Base-by-base conservation (phyloP, 2,113 vertebrate genomes). In the Malurus elegans region DNA sequence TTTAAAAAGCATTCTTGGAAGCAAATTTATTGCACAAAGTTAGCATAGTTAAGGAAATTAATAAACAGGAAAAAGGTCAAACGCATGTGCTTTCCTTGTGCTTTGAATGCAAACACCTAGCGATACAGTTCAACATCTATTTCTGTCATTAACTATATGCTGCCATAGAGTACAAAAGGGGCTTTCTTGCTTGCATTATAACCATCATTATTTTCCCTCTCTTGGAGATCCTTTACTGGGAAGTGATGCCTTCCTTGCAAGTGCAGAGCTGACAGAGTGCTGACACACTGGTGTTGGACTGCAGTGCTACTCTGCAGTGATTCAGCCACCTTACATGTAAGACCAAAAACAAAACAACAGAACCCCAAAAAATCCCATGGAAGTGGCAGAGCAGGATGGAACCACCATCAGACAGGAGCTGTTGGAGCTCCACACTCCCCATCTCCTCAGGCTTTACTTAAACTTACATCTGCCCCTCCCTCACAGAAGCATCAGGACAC, bases 21-120 rank as follows among this genome's bases (percentile, higher is more conserved):
- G 61, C 70, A 95, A 81, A 71, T 88, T 72, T 79, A 28, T 82
- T 61, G 88, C 88, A 79, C 64, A 40, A 75, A 70, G n/a, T 92
- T 72, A 94, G 64, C 67, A 65, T 11, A 86, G 78, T 80, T 94
- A 88, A 86, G 50, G 66, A 92, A 91, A 82, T 80, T 87, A 86
- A 79, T 29, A 75, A 88, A 84, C 67, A 57, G 31, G 36, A 72
- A 67, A 93, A 96, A 88, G 51, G 69, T 90, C 62, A 92, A 84
- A 97, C 71, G 18, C 4, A 0, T 47, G 45, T 44, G 51, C 18
- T 88, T 73, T 70, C 73, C 64, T 76, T 78, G 47, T 90, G 83
- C 32, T 71, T 48, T 90, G 36, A 91, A 79, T 74, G 38, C 54
- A 94, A 88, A 92, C 56, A 76, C 34, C 62, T 70, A 51, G 47